Percentiles rank a stretch among this genome's conserved stretches.
These are phyloP conservation scores for Ceyx margarethae DNA, from an alignment of 2,113 vertebrate species.

Conservation along the genomic window DNA sequence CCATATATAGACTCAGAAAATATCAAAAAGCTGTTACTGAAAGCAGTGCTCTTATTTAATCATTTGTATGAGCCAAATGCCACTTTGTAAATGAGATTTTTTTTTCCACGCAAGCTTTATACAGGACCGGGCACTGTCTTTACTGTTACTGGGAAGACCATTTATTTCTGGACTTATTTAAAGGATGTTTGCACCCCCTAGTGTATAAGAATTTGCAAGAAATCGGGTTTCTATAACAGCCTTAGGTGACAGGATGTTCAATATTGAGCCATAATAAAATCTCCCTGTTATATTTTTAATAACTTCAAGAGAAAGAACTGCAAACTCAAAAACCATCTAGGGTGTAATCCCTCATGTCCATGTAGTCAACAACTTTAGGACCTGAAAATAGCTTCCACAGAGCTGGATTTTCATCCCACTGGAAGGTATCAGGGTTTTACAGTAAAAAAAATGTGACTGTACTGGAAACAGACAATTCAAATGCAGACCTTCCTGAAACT, in stretches of 20 bases:
- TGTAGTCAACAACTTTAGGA: neutral
- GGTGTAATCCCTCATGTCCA: neutral
- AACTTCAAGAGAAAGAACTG: neutral
- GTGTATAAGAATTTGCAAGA: constrained; percentile 33
- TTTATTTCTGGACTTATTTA: neutral
- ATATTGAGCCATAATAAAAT: constrained; percentile 11
- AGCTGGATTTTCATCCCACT: neutral
- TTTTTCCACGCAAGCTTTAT: neutral
- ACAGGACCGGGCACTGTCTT: neutral
- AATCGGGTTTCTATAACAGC: neutral
- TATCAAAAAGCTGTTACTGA: constrained; percentile 15
- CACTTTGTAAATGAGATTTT: neutral
- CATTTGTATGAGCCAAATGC: neutral
- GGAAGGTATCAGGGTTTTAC: neutral
- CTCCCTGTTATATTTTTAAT: neutral
- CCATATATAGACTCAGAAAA: constrained; percentile 27
- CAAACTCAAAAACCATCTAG: neutral
- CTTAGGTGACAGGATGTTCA: neutral
- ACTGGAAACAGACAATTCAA: neutral
- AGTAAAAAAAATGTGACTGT: neutral
- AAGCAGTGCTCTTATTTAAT: constrained; percentile 2
- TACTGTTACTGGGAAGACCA: neutral
- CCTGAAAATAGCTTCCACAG: neutral
- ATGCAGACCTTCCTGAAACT: neutral
- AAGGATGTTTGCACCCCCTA: constrained; percentile 68